Conservation (phyloP, 2,888 invertebrate species). For the Periphyllus acericola region DNA sequence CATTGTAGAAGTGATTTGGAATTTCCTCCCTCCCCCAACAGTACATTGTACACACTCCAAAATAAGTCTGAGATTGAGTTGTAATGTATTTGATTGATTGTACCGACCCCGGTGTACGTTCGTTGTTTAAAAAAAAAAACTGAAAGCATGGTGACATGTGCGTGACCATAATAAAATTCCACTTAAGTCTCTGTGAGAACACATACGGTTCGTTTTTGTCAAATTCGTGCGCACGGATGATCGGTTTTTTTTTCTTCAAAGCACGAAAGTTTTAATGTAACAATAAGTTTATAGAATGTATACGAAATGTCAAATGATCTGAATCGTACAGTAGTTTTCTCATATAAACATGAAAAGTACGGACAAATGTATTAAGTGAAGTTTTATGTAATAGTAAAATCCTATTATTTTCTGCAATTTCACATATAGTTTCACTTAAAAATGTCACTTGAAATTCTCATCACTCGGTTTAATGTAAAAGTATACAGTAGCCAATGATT, state of each 20-base stretch:
- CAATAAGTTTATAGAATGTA: too few species aligned
- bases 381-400: too few species aligned
- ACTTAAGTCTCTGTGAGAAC: background rate
- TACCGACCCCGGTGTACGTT: background rate
- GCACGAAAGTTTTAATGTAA: too few species aligned
- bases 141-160: conserved; percentile 36
- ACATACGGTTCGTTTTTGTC: background rate
- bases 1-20: background rate
- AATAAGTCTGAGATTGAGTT: background rate
- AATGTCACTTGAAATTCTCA: too few species aligned
- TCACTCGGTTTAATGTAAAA: too few species aligned
- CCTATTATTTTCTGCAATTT: too few species aligned
- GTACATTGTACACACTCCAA: background rate
- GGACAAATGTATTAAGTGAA: too few species aligned
- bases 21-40: background rate
- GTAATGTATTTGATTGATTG: conserved; percentile 29
- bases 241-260: background rate
- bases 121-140: conserved; percentile 3
- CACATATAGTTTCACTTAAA: too few species aligned
- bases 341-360: too few species aligned
- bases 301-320: too few species aligned
- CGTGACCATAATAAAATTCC: conserved; percentile 3
- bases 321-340: too few species aligned
- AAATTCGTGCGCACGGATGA: background rate
- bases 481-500: too few species aligned